Evolutionary conservation across 2,888 invertebrate genomes (phyloP), one percentile per base, ranked within the genome.

Genomic region (Lapara coniferarum): DNA sequence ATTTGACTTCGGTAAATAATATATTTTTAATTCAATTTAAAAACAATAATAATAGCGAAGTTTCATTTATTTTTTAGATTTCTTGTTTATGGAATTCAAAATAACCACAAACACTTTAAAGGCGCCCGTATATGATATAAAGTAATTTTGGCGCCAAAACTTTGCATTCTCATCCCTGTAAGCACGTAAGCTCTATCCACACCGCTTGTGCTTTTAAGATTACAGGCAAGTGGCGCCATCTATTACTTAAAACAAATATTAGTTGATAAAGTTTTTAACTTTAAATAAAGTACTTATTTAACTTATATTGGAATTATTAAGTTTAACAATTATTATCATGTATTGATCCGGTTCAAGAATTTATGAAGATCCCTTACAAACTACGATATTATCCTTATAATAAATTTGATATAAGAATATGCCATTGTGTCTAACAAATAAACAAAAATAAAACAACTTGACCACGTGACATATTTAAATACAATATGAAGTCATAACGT

Each of bases 401-500:
- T 8, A 7, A 53, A 16, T 53, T 8, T 53, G 0, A 3, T 19
- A 16, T 46, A 8, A 46, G 46, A 46, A 10, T 3, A 46, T 3
- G 16, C 1, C 8, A 46, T 46, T 16, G 16, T 46, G 16, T 56
- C 25, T 16, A n/a, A 16, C 16, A 46, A 10, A 59, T 16, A 59
- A 59, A 13, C n/a, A 16, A 14, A 37, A 14, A 66, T 16, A 52
- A 10, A 66, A 16, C 16, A 13, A 44, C 6, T 30, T 30, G 16
- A 53, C 37, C 53, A 66, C 53, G 53, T 66, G 53, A 53, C 44
- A 52, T 58, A 58, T 59, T 63, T 63, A 52, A 69, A 77, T 81
- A 84, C 84, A 82, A 81, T 85, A 87, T 84, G 79, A 84, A 85
- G 79, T 81, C 81, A 84, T 83, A 82, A 82, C 80, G 78, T 81